phyloP scores from a whole-genome alignment of 92 coral and sea anemone species.

The Desmophyllum pertusum region DNA sequence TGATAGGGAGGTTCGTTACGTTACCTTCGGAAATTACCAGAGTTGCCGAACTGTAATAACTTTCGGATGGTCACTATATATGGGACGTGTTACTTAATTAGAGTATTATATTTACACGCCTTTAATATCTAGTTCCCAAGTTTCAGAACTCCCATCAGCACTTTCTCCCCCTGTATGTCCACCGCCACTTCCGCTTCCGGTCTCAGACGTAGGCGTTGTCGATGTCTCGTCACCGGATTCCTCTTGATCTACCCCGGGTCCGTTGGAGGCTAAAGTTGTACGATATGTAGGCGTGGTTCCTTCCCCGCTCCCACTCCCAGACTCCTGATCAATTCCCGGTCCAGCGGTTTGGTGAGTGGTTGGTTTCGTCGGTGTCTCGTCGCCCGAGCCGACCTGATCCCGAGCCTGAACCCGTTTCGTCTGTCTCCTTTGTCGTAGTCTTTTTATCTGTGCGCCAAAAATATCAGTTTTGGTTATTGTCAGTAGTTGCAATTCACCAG shows the following conservation, averaged over 20 bases:
- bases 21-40: too few relatives aligned
- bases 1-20: too few relatives aligned
- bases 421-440: background rate
- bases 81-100: too few relatives aligned
- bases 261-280: background rate
- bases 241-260: slow-evolving; percentile 46
- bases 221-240: slow-evolving; percentile 38
- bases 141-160: slow-evolving; percentile 23
- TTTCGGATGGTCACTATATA: too few relatives aligned
- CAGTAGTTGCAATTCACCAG: background rate
- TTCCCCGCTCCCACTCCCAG: slow-evolving; percentile 44
- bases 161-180: slow-evolving; percentile 41
- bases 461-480: background rate
- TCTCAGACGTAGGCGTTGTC: background rate
- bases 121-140: slow-evolving; percentile 54
- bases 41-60: too few relatives aligned
- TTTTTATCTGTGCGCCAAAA: slow-evolving; percentile 7
- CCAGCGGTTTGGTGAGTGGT: slow-evolving; percentile 1
- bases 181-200: slow-evolving; percentile 6
- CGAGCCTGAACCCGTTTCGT: slow-evolving; percentile 48
- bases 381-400: slow-evolving; percentile 49
- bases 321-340: slow-evolving; percentile 48
- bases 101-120: background rate
- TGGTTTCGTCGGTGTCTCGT: background rate
- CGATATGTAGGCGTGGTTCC: background rate